These are phyloP conservation scores for Rhea pennata DNA, from an alignment of 2,113 vertebrate genomes.

Conservation along the genomic window DNA sequence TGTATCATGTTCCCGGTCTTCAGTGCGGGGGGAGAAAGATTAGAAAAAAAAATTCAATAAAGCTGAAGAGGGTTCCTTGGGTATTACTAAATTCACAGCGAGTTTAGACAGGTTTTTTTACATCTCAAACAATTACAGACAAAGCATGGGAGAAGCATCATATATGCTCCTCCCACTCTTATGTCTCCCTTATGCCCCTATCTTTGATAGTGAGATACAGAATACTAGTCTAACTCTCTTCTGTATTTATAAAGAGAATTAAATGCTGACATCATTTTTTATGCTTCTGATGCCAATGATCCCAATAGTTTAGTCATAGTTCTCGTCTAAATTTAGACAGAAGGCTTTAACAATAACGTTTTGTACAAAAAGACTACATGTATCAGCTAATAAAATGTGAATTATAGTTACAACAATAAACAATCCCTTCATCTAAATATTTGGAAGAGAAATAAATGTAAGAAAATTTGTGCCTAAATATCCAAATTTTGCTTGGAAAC, in stretches of 20 bases:
- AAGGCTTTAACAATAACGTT: neutral
- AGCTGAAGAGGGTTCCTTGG: neutral
- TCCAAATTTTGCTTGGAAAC: neutral
- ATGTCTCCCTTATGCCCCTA: neutral
- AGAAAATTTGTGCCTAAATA: neutral
- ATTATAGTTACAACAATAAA: neutral
- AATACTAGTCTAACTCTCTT: neutral
- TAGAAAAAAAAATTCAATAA: neutral
- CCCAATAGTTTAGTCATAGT: neutral
- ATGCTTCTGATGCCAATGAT: neutral
- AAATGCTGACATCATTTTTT: neutral
- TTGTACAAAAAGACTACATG: neutral
- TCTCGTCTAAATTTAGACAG: neutral
- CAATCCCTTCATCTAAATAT: neutral
- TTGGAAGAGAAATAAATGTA: neutral
- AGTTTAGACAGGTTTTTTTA: neutral
- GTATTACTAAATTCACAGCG: neutral
- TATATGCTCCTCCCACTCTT: neutral
- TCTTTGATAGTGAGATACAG: neutral
- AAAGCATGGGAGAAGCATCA: neutral
- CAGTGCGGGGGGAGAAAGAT: neutral
- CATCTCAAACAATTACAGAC: neutral
- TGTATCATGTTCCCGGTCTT: neutral
- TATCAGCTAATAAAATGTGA: neutral
- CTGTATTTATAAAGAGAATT: neutral